Evolutionary conservation across 2,797 vertebrate genomes (phyloP).

Genomic region (Masticophis lateralis): DNA sequence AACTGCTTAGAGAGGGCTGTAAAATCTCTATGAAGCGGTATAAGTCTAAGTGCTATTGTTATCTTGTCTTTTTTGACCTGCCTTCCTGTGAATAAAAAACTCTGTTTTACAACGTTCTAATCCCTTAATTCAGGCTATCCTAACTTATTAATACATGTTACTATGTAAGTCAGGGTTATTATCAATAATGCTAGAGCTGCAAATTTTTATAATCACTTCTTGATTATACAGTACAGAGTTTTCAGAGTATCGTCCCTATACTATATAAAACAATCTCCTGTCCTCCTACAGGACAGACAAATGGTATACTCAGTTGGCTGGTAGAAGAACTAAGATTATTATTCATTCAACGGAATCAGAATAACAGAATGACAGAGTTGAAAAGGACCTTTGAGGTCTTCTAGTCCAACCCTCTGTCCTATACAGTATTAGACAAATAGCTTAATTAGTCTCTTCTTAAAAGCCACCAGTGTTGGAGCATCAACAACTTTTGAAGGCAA

Average conservation of each 20-base stretch:
- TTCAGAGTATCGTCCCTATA: not conserved
- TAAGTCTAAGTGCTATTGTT: too few relatives aligned
- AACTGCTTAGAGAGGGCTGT: too few relatives aligned
- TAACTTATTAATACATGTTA: not conserved
- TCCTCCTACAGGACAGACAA: not conserved
- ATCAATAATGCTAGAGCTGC: not conserved
- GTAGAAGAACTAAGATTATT: not conserved
- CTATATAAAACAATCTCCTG: not conserved
- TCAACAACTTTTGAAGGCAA: too few relatives aligned
- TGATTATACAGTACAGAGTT: not conserved
- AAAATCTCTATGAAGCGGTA: too few relatives aligned
- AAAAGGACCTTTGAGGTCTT: too few relatives aligned
- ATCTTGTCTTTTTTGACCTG: not conserved
- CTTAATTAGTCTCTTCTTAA: too few relatives aligned
- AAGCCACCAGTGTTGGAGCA: too few relatives aligned
- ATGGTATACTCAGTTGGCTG: not conserved
- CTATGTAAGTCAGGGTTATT: not conserved
- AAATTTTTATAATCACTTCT: not conserved
- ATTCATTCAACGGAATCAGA: not conserved
- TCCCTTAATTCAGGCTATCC: not conserved
- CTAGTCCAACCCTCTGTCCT: too few relatives aligned
- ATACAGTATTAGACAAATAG: too few relatives aligned
- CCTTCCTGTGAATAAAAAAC: not conserved
- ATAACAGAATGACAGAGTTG: too few relatives aligned
- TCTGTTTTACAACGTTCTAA: not conserved